Evolutionary conservation across 2,797 vertebrate genomes (phyloP), one percentile per base, ranked within the genome.

Genomic region (Megaceryle alcyon): DNA sequence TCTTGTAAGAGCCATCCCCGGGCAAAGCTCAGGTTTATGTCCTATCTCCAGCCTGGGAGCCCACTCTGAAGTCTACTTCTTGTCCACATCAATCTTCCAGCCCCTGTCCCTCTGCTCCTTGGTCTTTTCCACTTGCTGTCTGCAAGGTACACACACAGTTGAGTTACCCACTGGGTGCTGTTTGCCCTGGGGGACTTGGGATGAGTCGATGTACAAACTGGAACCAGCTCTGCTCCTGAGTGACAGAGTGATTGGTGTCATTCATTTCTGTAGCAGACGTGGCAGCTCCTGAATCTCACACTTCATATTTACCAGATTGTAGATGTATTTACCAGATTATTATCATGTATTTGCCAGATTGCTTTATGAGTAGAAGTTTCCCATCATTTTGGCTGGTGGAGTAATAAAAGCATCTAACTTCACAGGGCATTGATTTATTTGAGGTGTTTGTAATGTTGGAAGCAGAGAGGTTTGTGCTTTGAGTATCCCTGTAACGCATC

Each of bases 121-220:
- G 23, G 60, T 23, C 37, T 59, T 17, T 48, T 28, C 51, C 18
- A 3, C 20, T 13, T 31, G 49, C 21, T 19, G 7, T 39, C 12
- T 44, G 44, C n/a, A 12, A 21, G 46, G 59, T 21, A 48, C 31
- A 23, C 1, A 0, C 12, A 23, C 12, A 3, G 13, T 28, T 1
- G 0, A 0, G 6, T 22, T 29, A 9, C 8, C 14, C 19, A 5
- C 16, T 44, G 4, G 20, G 19, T 3, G 17, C 49, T 54, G 25
- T 81, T 77, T 73, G 41, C 49, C 17, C 5, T 7, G 25, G 2
- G 25, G 31, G 33, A 5, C 6, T 53, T 64, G 29, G 20, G 53
- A 16, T 7, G 4, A 37, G n/a, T 20, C n/a, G 35, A 14, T 5
- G 0, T 39, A 20, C 39, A 41, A 31, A 68, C 39, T 70, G 46